phyloP scores from a whole-genome alignment of 2,888 invertebrate species.

The Cantharis flavilabris region DNA sequence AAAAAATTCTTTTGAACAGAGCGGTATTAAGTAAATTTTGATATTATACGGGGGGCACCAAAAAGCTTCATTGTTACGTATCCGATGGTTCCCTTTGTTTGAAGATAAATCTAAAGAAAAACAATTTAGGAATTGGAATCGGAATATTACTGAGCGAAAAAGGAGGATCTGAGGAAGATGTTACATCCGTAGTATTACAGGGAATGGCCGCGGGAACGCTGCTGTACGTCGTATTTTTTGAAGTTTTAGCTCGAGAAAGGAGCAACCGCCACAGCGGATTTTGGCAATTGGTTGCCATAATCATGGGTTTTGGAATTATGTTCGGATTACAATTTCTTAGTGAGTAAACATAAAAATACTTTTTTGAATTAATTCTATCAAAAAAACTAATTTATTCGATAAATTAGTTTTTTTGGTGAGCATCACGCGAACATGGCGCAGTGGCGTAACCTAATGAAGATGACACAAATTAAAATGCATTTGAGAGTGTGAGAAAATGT shows the following conservation, averaged over 20 bases:
- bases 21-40: too few relatives aligned
- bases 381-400: neutral
- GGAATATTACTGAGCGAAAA: conserved; percentile 62
- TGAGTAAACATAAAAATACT: conserved; percentile 41
- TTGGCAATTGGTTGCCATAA: conserved; percentile 61
- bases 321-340: conserved; percentile 57
- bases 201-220: conserved; percentile 80
- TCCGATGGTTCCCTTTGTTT: neutral
- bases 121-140: conserved; percentile 62
- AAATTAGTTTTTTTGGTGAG: neutral
- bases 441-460: neutral
- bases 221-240: conserved; percentile 80
- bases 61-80: neutral
- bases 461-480: neutral
- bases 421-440: neutral
- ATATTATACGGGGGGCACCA: neutral
- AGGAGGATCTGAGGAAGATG: conserved; percentile 48
- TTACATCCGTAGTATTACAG: conserved; percentile 63
- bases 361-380: too few relatives aligned
- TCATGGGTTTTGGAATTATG: conserved; percentile 64
- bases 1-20: too few relatives aligned
- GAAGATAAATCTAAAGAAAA: neutral
- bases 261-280: conserved; percentile 63
- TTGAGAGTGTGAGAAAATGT: neutral
- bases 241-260: conserved; percentile 74